Conservation (phyloP, 2,797 vertebrate genomes). For the Cryptoblepharus egeriae region DNA sequence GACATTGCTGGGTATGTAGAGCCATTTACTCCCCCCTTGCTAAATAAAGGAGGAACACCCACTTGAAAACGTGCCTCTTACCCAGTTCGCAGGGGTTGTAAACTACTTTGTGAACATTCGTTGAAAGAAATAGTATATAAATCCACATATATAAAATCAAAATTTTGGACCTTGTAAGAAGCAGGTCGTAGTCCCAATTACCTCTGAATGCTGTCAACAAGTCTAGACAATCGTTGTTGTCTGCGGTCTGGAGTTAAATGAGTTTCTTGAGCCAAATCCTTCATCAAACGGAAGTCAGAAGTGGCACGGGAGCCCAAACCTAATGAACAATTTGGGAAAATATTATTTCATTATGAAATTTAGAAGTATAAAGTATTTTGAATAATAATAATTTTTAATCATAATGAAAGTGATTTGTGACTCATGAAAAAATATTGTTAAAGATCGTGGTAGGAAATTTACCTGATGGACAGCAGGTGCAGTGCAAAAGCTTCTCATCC, state of each 20-base stretch:
- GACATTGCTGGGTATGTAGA: too few relatives aligned
- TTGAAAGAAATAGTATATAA: too few relatives aligned
- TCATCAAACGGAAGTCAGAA: constrained; percentile 72
- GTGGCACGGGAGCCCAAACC: constrained; percentile 56
- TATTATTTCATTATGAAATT: background rate
- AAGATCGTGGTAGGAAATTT: background rate
- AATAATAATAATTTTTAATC: too few relatives aligned
- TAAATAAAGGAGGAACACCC: too few relatives aligned
- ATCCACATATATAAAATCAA: too few relatives aligned
- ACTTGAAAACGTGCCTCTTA: too few relatives aligned
- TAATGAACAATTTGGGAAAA: constrained; percentile 22
- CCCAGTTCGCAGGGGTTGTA: too few relatives aligned
- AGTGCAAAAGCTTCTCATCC: background rate
- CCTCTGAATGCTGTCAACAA: constrained; percentile 71
- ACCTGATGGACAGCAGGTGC: background rate
- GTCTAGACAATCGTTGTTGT: constrained; percentile 66
- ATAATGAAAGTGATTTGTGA: background rate
- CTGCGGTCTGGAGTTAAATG: constrained; percentile 62
- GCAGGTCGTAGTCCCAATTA: constrained; percentile 30
- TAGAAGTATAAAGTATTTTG: too few relatives aligned
- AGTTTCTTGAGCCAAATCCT: constrained; percentile 62
- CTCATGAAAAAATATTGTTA: too few relatives aligned
- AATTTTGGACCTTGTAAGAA: background rate
- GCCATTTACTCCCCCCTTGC: too few relatives aligned
- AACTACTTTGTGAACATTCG: too few relatives aligned